Percentiles rank a stretch among this genome's conserved stretches.
Conservation (phyloP, 2,113 vertebrate genomes). For the Catagonus wagneri region DNA sequence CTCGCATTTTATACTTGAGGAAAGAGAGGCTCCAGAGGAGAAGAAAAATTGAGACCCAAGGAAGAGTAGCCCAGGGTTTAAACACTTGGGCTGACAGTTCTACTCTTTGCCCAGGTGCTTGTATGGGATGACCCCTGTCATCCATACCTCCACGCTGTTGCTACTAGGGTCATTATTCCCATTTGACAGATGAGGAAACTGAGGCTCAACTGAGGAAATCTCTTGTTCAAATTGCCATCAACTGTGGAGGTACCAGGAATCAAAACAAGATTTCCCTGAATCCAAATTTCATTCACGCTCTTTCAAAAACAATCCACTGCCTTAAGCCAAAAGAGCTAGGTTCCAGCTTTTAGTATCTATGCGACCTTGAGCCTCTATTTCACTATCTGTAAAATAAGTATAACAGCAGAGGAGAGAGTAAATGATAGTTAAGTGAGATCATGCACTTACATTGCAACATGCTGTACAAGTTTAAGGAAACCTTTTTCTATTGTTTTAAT, state of each 20-base stretch:
- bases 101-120: accelerated
- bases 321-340: background rate
- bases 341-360: background rate
- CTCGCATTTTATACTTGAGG: background rate
- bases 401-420: background rate
- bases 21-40: background rate
- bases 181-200: background rate
- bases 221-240: background rate
- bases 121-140: background rate
- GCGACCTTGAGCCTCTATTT: background rate
- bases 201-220: background rate
- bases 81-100: background rate
- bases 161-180: background rate
- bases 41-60: background rate
- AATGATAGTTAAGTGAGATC: background rate
- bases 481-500: background rate
- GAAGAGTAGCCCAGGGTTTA: background rate
- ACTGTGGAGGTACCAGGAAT: background rate
- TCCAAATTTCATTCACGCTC: background rate
- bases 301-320: background rate
- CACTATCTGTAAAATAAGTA: background rate
- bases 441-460: background rate
- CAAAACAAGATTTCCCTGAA: slow-evolving; percentile 16
- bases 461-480: background rate
- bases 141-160: background rate